Evolutionary conservation across 1,140 invertebrate genomes (phyloP), one percentile per base, ranked within the genome.

Genomic region (Drosophila melanica): DNA sequence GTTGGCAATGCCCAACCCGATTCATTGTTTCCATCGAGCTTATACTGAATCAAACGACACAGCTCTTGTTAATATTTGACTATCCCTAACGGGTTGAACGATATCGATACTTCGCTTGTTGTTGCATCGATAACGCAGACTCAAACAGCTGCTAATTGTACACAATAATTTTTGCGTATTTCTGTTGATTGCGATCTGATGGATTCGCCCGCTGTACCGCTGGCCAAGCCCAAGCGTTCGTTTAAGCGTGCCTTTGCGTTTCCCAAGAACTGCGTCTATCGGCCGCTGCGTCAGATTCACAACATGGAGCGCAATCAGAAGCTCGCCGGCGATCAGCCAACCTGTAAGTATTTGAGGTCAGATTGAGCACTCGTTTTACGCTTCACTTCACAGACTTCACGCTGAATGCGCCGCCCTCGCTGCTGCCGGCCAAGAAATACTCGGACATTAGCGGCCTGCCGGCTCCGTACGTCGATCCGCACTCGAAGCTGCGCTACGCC

Each of bases 391-490:
- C 47, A 96, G 96, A 97, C 92, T 95, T 95, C 87, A 95, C 94
- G 42, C 96, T 98, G 67, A 97, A 98, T 93, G 97, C 97, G 35
- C 97, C 97, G 16, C 97, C 97, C 39, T 97, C 97, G 62, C 97
- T 98, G 77, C 96, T 95, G 91, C 98, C 97, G 23, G 94, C 96
- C 2, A 98, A 98, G 90, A 98, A 98, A 86, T 98, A 98, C 92
- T 98, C 97, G 0, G 98, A 98, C 90, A 95, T 98, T 58, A 98
- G 97, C 77, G 97, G 97, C 1, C 90, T 98, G 55, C 94, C 95
- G 54, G 96, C 97, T 48, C 95, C 95, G 48, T 99, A 98, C 81
- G 96, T 96, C 77, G 97, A 98, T 94, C 96, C 97, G 18, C 96
- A 98, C 86, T 98, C 96, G 10, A 97, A 98, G 90, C 93, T 98